Base-by-base conservation (phyloP, 2,888 invertebrate genomes). In the Dolichomitus sp. region DNA sequence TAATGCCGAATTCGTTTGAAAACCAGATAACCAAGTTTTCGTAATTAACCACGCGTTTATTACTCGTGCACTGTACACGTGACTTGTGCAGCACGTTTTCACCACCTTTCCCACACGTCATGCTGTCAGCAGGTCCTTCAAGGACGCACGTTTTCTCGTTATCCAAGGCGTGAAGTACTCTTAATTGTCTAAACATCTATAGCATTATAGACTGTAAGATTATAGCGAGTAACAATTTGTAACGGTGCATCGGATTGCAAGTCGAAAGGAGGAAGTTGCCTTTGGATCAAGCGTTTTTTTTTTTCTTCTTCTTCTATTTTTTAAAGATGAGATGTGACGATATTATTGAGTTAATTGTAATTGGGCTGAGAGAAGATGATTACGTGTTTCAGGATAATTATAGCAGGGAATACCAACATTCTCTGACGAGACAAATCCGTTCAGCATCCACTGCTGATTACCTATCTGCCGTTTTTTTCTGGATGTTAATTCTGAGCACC, bases 91-190 rank as follows among this genome's bases (percentile, higher is more conserved):
- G 84, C 82, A 85, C 84, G 87, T 89, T 90, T 89, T 89, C 88
- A 87, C 87, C 87, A 87, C 89, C 87, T 90, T 88, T 90, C 89
- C 81, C 86, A 85, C 86, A 85, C 84, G 87, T 89, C 90, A 76
- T 85, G 87, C 87, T 84, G 80, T 19, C 45, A 27, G 33, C 84
- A 82, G 84, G 81, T 82, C 76, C 80, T 70, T 87, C 90, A 90
- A 90, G 90, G 90, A 89, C 90, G 88, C 80, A 73, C 65, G 81
- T 86, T 73, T 73, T 61, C 50, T 72, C 45, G 48, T 5, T 30
- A 12, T 33, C 42, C 57, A 42, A 14, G 23, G 5, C 54, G 27
- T 30, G 17, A 57, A 30, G 17, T 59, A 57, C 30, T 42, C n/a
- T 4, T n/a, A 17, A 42, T 17, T 68, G 19, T 33, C 19, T 33